Evolutionary conservation across 2,888 invertebrate species (phyloP).

Genomic region (Esperia sulphurella): DNA sequence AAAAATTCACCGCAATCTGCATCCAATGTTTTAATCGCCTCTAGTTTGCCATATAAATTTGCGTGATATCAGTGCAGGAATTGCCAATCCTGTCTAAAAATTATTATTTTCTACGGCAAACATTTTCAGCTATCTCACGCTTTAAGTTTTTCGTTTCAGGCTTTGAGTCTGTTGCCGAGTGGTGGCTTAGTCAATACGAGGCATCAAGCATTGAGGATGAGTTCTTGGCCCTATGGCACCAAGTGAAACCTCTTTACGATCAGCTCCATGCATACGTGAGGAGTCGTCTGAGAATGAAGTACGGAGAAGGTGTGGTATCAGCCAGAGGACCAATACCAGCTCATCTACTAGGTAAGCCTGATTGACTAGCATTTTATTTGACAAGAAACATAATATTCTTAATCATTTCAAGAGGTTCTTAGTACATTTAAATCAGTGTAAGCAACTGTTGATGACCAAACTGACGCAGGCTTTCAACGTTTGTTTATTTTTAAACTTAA

Average conservation of each 20-base stretch:
- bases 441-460: neutral
- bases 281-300: constrained; percentile 81
- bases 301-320: constrained; percentile 83
- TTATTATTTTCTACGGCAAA: no score
- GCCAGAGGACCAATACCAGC: constrained; percentile 87
- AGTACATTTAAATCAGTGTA: no score
- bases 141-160: constrained; percentile 57
- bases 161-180: constrained; percentile 83
- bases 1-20: no score
- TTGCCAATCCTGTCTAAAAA: no score
- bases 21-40: no score
- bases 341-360: constrained; percentile 82
- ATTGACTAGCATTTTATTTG: no score
- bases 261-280: constrained; percentile 92
- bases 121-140: neutral
- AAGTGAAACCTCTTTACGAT: constrained; percentile 88
- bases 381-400: no score
- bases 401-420: no score
- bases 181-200: constrained; percentile 86
- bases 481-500: constrained; percentile 2
- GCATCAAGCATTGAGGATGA: constrained; percentile 83
- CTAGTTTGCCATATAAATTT: no score
- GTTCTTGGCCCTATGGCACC: constrained; percentile 83
- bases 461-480: neutral
- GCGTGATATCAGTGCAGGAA: no score